These are phyloP conservation scores for Drosophila crucigera DNA, from an alignment of 2,888 invertebrate genomes.

Conservation along the genomic window DNA sequence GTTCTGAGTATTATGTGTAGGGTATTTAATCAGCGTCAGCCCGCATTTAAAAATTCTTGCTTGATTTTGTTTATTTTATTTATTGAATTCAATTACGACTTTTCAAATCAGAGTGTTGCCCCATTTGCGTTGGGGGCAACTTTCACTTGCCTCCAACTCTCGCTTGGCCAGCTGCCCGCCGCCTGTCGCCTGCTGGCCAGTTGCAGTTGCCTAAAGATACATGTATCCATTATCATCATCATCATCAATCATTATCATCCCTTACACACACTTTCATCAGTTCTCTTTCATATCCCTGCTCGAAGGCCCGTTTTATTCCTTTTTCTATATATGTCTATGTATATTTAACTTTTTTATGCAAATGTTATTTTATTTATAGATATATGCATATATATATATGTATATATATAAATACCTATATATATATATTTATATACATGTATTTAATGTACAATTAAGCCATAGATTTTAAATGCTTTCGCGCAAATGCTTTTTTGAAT, in stretches of 20 bases:
- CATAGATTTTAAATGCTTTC: slow-evolving; percentile 52
- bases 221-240: slow-evolving; percentile 10
- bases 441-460: slow-evolving; percentile 18
- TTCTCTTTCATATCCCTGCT: slow-evolving; percentile 44
- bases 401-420: no score
- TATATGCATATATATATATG: background rate
- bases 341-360: slow-evolving; percentile 27
- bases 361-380: slow-evolving; percentile 20
- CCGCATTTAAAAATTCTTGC: slow-evolving; percentile 1
- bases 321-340: slow-evolving; percentile 11
- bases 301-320: slow-evolving; percentile 32
- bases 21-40: background rate
- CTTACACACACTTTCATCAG: slow-evolving; percentile 34
- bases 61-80: background rate
- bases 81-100: slow-evolving; percentile 50
- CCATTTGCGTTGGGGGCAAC: slow-evolving; percentile 50
- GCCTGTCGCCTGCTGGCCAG: slow-evolving; percentile 15
- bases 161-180: slow-evolving; percentile 25
- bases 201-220: slow-evolving; percentile 2
- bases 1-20: background rate
- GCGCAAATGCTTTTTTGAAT: slow-evolving; percentile 40
- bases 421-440: slow-evolving; percentile 1
- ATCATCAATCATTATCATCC: slow-evolving; percentile 22
- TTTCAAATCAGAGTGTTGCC: slow-evolving; percentile 34
- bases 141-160: slow-evolving; percentile 54